Conservation (phyloP, 2,113 vertebrate species). For the Bolborhynchus lineola region DNA sequence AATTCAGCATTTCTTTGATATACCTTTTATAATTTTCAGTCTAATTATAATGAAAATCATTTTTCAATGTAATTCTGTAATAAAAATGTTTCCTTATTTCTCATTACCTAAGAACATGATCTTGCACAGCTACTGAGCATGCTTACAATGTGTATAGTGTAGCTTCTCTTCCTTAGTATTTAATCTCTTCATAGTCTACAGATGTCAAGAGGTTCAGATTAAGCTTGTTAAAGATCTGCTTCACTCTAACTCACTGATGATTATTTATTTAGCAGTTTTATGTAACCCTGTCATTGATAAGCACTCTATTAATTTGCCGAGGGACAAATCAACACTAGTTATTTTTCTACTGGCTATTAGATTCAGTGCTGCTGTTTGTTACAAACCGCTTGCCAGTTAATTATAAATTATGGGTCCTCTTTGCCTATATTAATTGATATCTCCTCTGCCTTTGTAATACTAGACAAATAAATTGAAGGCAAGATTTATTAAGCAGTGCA, state of each 20-base stretch:
- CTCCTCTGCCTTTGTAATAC: constrained; percentile 86
- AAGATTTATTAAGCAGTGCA: constrained; percentile 87
- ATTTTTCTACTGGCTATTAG: constrained; percentile 92
- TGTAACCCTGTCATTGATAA: constrained; percentile 98
- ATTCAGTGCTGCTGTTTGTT: constrained; percentile 91
- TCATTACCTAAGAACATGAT: constrained; percentile 70
- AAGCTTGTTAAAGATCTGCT: constrained; percentile 96
- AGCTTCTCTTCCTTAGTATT: constrained; percentile 75
- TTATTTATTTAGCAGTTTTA: constrained; percentile 99
- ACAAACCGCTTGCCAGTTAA: constrained; percentile 95
- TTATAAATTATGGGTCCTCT: constrained; percentile 97
- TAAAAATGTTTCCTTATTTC: constrained; percentile 76
- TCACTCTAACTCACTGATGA: constrained; percentile 95
- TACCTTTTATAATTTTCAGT: constrained; percentile 75
- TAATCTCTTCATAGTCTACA: constrained; percentile 83
- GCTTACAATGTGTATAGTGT: constrained; percentile 56
- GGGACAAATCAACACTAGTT: constrained; percentile 94
- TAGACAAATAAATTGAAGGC: constrained; percentile 92
- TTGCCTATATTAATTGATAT: constrained; percentile 96
- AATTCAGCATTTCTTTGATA: constrained; percentile 71
- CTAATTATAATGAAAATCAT: constrained; percentile 80
- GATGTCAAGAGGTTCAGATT: constrained; percentile 93
- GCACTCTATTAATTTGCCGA: constrained; percentile 94
- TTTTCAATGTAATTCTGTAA: constrained; percentile 75
- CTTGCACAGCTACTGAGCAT: constrained; percentile 53